Percentiles rank a stretch among this genome's conserved stretches.
Evolutionary conservation across 2,113 vertebrate genomes (phyloP).

Genomic region (Xyrauchen texanus): DNA sequence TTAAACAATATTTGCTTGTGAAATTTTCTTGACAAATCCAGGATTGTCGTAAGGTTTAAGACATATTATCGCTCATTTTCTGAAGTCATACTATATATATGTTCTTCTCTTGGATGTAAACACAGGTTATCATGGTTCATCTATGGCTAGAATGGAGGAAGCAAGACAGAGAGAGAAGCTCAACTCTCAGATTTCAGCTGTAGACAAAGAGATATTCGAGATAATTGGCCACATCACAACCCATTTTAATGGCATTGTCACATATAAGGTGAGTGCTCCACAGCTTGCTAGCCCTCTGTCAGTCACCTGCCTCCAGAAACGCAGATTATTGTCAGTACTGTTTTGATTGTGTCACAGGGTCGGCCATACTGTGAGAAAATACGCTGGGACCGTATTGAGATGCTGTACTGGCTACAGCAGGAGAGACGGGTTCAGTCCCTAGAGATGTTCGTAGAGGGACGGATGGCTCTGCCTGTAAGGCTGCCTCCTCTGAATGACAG

Average conservation of each 20-base stretch:
- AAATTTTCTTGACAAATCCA: too few relatives aligned
- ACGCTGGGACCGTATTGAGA: slow-evolving; percentile 74
- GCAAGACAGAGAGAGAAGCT: slow-evolving; percentile 56
- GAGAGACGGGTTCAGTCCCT: slow-evolving; percentile 55
- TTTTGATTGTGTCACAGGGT: slow-evolving; percentile 58
- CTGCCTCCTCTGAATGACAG: slow-evolving; percentile 45
- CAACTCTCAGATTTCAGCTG: slow-evolving; percentile 50
- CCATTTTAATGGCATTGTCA: slow-evolving; percentile 68
- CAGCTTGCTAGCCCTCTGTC: too few relatives aligned
- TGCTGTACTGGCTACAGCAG: slow-evolving; percentile 81
- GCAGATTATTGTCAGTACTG: not conserved
- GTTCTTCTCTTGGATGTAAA: not conserved
- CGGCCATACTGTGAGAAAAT: slow-evolving; percentile 75
- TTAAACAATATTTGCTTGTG: too few relatives aligned
- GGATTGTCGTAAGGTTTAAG: too few relatives aligned
- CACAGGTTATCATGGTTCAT: slow-evolving; percentile 42
- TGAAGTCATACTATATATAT: not conserved
- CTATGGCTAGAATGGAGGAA: slow-evolving; percentile 59
- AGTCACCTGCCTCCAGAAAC: too few relatives aligned
- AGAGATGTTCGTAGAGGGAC: slow-evolving; percentile 35
- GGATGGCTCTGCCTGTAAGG: slow-evolving; percentile 6
- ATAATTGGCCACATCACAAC: slow-evolving; percentile 61
- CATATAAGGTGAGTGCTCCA: slow-evolving; percentile 57
- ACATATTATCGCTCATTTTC: too few relatives aligned
- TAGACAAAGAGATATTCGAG: slow-evolving; percentile 57